Evolutionary conservation across 2,888 invertebrate genomes (phyloP), one percentile per base, ranked within the genome.

Genomic region (Tetranychus truncatus): DNA sequence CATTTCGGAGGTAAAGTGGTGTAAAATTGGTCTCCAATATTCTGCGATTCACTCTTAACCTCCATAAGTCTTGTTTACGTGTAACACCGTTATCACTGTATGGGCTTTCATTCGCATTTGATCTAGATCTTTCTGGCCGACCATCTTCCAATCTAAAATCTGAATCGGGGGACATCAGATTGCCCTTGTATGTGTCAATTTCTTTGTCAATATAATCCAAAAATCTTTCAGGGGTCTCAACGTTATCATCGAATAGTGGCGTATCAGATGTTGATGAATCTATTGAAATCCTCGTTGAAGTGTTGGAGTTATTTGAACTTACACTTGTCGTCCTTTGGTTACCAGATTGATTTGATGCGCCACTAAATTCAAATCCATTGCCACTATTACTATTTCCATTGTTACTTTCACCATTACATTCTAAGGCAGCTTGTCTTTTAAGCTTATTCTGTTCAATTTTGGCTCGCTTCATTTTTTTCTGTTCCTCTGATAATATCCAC

Each of bases 401-500:
- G 15, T 55, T 55, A 69, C 20, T 69, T 24, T 20, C 11, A 24
- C 11, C 20, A 20, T 11, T 21, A 5, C 20, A 24, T 20, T 24
- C 69, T 11, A 69, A 6, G 11, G 44, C 18, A 45, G 44, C 45
- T 72, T 45, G 67, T 67, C 67, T 44, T 18, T 45, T 44, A 5
- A 45, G 11, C 44, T 45, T 72, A 15, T 81, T 75, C 78, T 89
- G 89, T 81, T 91, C 89, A 76, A 94, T 92, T 83, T 95, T 95
- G 76, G 89, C 87, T 77, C 91, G 86, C 81, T 95, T 92, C 77
- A 89, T 86, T 8, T 89, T 88, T 82, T 92, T 93, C 81, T 95
- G 95, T 80, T 92, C 91, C 75, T 96, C 95, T 0, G 95, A 92
- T 91, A 97, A 92, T 18, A 97, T 97, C 82, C 93, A 92, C 81